Conservation (phyloP, 2,113 vertebrate species). For the Megalops atlanticus region DNA sequence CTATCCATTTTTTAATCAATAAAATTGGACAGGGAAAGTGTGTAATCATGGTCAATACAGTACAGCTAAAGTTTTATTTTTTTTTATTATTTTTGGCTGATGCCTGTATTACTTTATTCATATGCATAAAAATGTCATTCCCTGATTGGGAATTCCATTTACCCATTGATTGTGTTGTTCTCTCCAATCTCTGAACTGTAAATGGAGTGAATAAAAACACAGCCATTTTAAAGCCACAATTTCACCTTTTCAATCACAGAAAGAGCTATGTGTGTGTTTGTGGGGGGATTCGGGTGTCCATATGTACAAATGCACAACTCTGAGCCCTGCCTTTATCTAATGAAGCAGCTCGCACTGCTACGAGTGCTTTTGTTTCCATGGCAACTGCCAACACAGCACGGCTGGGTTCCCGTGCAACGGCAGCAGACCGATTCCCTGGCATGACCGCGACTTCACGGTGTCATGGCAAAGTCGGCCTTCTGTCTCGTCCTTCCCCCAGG, state of each 20-base stretch:
- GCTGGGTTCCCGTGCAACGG: slow-evolving; percentile 10
- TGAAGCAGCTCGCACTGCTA: slow-evolving; percentile 5
- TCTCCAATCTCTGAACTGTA: neutral
- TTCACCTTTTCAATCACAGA: neutral
- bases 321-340: slow-evolving; percentile 7
- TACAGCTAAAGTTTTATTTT: too few species aligned
- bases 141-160: too few species aligned
- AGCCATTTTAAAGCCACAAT: neutral
- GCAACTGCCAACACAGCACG: slow-evolving; percentile 21
- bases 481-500: neutral
- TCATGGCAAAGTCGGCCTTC: neutral
- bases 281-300: neutral
- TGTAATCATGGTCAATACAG: too few species aligned
- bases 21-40: too few species aligned
- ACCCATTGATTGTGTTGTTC: too few species aligned
- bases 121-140: too few species aligned
- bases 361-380: slow-evolving; percentile 25
- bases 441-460: neutral
- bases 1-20: too few species aligned
- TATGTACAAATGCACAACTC: neutral
- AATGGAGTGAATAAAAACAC: slow-evolving; percentile 5
- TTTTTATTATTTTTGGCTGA: too few species aligned
- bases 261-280: neutral
- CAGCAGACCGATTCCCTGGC: slow-evolving; percentile 8
- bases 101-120: too few species aligned